Evolutionary conservation across 64 coral and sea anemone genomes (phyloP).

Genomic region (Montipora cactus): DNA sequence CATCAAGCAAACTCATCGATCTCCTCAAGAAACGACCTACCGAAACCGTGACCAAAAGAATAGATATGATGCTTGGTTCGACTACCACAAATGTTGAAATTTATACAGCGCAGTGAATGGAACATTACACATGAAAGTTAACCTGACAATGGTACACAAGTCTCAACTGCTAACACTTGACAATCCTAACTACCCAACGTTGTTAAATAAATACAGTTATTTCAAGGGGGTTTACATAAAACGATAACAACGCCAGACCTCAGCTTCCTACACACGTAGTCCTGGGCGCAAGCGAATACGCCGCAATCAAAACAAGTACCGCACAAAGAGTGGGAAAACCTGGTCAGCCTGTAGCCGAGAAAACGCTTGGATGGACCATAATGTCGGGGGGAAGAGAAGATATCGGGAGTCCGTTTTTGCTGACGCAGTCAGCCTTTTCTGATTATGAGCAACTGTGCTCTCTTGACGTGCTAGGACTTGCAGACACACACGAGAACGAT

Average conservation of each 20-base stretch:
- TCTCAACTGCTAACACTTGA: background rate
- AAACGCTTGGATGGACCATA: background rate
- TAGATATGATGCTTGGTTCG: slow-evolving; percentile 54
- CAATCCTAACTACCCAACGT: background rate
- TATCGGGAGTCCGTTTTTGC: background rate
- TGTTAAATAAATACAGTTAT: background rate
- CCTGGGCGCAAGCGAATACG: background rate
- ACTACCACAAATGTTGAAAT: background rate
- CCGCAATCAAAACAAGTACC: background rate
- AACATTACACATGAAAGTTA: background rate
- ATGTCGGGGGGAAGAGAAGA: background rate
- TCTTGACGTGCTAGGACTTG: too few relatives aligned
- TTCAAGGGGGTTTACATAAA: background rate
- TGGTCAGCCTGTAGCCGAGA: background rate
- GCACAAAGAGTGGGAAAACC: background rate
- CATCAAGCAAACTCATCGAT: slow-evolving; percentile 42
- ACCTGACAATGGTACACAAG: background rate
- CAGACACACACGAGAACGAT: too few relatives aligned
- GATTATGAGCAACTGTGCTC: too few relatives aligned
- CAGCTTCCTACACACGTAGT: slow-evolving; percentile 13
- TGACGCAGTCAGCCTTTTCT: background rate
- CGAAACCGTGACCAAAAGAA: slow-evolving; percentile 17
- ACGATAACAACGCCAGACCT: background rate
- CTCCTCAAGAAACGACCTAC: slow-evolving; percentile 13
- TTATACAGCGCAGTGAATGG: background rate